phyloP scores from a whole-genome alignment of 2,888 invertebrate genomes.

The Habrosyne pyritoides region DNA sequence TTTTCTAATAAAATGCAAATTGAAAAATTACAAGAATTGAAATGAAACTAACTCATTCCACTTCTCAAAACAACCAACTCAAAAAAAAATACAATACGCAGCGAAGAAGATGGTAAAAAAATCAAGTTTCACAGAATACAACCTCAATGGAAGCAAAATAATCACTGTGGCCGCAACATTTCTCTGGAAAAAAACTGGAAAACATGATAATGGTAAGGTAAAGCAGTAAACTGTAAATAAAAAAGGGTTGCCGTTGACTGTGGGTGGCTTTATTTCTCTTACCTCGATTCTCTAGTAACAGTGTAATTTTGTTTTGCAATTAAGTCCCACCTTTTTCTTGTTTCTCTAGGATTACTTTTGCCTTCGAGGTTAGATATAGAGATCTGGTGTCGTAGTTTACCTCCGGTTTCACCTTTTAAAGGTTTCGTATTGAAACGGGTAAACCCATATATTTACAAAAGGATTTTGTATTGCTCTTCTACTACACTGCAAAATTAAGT shows the following conservation, averaged over 20 bases:
- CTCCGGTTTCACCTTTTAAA: slow-evolving; percentile 4
- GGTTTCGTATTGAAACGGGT: background rate
- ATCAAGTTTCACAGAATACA: background rate
- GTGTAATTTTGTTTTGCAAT: slow-evolving; percentile 55
- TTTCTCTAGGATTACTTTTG: slow-evolving; percentile 45
- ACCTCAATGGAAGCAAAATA: background rate
- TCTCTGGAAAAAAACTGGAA: slow-evolving; percentile 15
- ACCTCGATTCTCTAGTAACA: slow-evolving; percentile 39
- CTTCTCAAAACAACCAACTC: too few relatives aligned
- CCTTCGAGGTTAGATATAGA: slow-evolving; percentile 31
- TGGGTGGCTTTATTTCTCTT: slow-evolving; percentile 36
- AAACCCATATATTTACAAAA: background rate
- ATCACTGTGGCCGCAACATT: background rate
- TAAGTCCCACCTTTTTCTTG: slow-evolving; percentile 55
- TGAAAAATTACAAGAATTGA: too few relatives aligned
- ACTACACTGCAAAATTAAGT: background rate
- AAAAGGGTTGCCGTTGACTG: slow-evolving; percentile 37
- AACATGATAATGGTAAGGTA: slow-evolving; percentile 22
- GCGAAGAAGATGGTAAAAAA: background rate
- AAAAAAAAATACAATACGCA: background rate
- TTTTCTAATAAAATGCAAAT: too few relatives aligned
- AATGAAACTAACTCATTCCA: too few relatives aligned
- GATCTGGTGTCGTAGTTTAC: slow-evolving; percentile 26
- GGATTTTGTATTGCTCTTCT: background rate
- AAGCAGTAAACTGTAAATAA: slow-evolving; percentile 37